phyloP scores from a whole-genome alignment of 2,797 vertebrate species.

The Antrozous pallidus region DNA sequence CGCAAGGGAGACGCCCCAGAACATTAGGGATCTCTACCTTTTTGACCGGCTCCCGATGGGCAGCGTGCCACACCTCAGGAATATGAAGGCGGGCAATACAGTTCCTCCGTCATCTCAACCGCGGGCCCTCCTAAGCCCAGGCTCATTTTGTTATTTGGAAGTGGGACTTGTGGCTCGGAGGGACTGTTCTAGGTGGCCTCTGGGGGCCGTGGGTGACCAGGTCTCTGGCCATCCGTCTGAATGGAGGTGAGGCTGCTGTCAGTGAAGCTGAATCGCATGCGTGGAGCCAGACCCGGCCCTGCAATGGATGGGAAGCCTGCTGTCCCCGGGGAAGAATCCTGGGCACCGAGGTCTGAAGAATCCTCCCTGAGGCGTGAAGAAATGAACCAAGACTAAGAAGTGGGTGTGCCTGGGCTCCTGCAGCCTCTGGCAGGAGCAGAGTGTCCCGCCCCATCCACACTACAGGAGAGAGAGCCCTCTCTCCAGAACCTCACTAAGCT shows the following conservation, averaged over 20 bases:
- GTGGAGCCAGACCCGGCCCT: background rate
- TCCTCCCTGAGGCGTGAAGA: background rate
- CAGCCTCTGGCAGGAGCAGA: background rate
- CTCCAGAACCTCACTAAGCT: fast-evolving
- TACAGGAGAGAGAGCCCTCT: background rate
- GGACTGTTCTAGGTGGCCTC: background rate
- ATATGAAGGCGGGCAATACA: fast-evolving
- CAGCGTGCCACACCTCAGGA: background rate
- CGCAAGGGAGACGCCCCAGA: fast-evolving
- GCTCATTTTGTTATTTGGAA: too few relatives aligned
- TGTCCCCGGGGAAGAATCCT: fast-evolving
- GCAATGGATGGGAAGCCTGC: background rate
- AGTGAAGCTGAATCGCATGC: background rate
- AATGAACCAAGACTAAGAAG: background rate
- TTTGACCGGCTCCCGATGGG: fast-evolving
- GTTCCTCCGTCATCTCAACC: fast-evolving
- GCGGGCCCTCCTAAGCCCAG: background rate
- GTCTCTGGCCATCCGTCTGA: background rate
- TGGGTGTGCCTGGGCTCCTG: fast-evolving
- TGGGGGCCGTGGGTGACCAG: background rate
- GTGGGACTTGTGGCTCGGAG: background rate
- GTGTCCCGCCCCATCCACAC: fast-evolving
- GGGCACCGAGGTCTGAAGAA: background rate
- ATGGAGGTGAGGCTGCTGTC: background rate
- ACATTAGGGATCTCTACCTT: fast-evolving